A percentile compares a stretch with the other conserved stretches of the same genome.
These are phyloP conservation scores for Tetragonula clypearis DNA, from an alignment of 1,140 invertebrate genomes.

Conservation along the genomic window DNA sequence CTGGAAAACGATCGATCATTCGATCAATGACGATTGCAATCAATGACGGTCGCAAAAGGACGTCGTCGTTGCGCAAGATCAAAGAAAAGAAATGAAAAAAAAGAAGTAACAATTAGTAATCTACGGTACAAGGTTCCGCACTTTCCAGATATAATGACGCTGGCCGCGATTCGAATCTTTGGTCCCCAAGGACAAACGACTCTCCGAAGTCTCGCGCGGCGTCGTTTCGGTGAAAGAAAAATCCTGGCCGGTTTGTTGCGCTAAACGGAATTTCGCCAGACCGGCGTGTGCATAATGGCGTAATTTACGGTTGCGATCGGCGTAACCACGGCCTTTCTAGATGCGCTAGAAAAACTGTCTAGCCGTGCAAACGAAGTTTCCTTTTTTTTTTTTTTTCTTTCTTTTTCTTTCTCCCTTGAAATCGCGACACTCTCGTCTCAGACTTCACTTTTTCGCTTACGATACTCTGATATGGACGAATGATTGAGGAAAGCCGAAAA, in stretches of 20 bases:
- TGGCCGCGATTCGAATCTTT: constrained; percentile 54
- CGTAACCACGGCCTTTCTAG: neutral
- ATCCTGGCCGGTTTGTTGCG: neutral
- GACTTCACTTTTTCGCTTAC: neutral
- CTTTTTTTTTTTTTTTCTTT: neutral
- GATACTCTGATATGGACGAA: neutral
- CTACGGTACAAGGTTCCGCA: constrained; percentile 32
- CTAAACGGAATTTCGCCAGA: neutral
- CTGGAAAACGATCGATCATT: neutral
- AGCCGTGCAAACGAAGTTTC: neutral
- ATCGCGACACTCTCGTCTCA: neutral
- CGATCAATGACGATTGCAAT: neutral
- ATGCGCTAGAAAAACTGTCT: neutral
- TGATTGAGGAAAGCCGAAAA: no score
- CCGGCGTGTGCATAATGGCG: constrained; percentile 34
- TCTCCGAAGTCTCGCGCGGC: neutral
- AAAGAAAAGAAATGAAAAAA: no score
- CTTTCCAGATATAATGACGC: constrained; percentile 31
- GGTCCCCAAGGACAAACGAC: constrained; percentile 41
- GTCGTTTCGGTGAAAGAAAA: constrained; percentile 23
- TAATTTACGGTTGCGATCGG: constrained; percentile 45
- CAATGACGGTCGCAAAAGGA: neutral
- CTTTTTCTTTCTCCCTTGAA: neutral
- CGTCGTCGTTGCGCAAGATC: constrained; percentile 13
- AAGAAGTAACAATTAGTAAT: constrained; percentile 62